Conservation (phyloP, 30 jellyfish, hydroid and myxozoan species). For the Mastigias papua region DNA sequence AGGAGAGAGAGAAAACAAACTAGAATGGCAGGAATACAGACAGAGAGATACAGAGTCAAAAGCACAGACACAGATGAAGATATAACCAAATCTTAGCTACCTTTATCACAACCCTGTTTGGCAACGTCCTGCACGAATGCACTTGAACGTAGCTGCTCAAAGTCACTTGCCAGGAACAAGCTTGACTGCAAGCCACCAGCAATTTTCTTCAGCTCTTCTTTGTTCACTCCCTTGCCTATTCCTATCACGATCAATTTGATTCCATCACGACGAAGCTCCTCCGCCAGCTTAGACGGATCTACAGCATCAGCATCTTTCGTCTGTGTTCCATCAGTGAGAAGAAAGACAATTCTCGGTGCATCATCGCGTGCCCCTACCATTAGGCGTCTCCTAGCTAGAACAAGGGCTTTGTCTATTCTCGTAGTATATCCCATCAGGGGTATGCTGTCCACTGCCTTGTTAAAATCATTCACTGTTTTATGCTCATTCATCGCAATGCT, state of each 20-base stretch:
- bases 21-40: too few species aligned
- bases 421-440: constrained; percentile 88
- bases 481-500: constrained; percentile 70
- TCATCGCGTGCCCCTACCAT: constrained; percentile 69
- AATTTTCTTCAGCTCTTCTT: constrained; percentile 70
- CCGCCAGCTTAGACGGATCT: constrained; percentile 84
- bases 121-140: constrained; percentile 36
- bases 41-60: too few species aligned
- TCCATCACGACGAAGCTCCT: constrained; percentile 72
- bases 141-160: constrained; percentile 67
- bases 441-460: constrained; percentile 78
- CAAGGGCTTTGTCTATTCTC: constrained; percentile 88
- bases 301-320: constrained; percentile 81
- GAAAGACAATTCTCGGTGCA: constrained; percentile 65
- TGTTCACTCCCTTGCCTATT: constrained; percentile 80
- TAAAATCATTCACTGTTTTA: constrained; percentile 39
- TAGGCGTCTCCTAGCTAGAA: constrained; percentile 66
- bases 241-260: constrained; percentile 71
- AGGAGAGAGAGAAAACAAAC: too few species aligned
- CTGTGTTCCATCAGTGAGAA: constrained; percentile 94
- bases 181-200: constrained; percentile 65
- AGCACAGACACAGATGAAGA: too few species aligned
- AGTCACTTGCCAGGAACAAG: constrained; percentile 66
- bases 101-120: constrained; percentile 33
- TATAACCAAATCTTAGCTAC: too few species aligned